Evolutionary conservation across 2,888 invertebrate species (phyloP).

Genomic region (Hedya salicella): DNA sequence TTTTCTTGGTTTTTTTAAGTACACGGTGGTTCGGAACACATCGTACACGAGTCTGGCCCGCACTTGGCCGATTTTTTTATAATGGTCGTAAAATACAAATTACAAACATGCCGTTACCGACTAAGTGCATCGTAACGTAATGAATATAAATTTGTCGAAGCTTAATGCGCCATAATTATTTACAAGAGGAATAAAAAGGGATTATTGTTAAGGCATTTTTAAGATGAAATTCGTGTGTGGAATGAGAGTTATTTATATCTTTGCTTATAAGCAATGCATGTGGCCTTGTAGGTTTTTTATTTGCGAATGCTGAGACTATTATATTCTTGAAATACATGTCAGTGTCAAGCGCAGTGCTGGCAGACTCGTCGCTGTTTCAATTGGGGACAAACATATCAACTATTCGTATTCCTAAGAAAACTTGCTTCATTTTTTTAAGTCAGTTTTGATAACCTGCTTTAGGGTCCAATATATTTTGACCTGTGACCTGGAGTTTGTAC

Average conservation of each 20-base stretch:
- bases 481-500: too few relatives aligned
- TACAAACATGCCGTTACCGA: constrained; percentile 55
- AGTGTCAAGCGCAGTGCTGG: too few relatives aligned
- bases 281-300: not conserved
- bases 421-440: too few relatives aligned
- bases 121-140: constrained; percentile 54
- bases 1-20: too few relatives aligned
- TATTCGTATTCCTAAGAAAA: too few relatives aligned
- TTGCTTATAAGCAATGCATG: not conserved
- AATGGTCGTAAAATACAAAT: constrained; percentile 60
- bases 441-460: too few relatives aligned
- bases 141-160: constrained; percentile 58
- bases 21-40: too few relatives aligned
- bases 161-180: constrained; percentile 41
- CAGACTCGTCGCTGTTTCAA: too few relatives aligned
- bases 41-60: too few relatives aligned
- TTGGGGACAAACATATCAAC: too few relatives aligned
- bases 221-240: constrained; percentile 30
- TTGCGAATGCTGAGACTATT: not conserved
- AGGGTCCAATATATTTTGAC: not conserved
- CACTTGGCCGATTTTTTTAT: constrained; percentile 46
- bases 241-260: constrained; percentile 12
- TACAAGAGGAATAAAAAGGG: constrained; percentile 8
- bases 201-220: constrained; percentile 22
- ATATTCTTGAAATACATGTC: too few relatives aligned